Percentiles rank a stretch among this genome's conserved stretches.
phyloP scores from a whole-genome alignment of 1,140 invertebrate species.

The Spodoptera frugiperda region DNA sequence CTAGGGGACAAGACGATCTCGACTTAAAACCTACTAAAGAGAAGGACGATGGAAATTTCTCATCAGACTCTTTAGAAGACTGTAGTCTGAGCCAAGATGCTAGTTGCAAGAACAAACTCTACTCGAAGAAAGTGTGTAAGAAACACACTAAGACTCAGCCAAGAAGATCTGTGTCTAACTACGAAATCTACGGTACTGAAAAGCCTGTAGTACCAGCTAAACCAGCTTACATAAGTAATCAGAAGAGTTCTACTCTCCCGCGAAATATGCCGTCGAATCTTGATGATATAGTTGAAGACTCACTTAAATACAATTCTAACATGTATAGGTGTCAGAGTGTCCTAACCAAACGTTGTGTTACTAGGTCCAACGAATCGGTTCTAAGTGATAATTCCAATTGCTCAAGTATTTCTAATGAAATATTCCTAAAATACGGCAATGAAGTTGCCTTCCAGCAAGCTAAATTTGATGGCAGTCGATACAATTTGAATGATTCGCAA shows the following conservation, averaged over 20 bases:
- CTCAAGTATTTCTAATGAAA: conserved; percentile 85
- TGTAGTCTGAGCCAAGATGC: conserved; percentile 88
- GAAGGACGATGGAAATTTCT: conserved; percentile 90
- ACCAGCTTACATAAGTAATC: conserved; percentile 65
- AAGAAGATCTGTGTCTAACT: conserved; percentile 90
- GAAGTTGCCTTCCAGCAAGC: conserved; percentile 83
- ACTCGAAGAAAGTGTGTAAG: conserved; percentile 84
- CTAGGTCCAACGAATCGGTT: conserved; percentile 83
- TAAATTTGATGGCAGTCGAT: conserved; percentile 79
- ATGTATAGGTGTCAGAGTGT: conserved; percentile 83
- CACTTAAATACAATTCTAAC: conserved; percentile 70
- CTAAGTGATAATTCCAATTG: conserved; percentile 85
- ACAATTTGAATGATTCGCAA: conserved; percentile 82
- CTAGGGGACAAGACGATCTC: conserved; percentile 61
- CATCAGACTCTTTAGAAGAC: conserved; percentile 91
- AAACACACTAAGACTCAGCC: conserved; percentile 86
- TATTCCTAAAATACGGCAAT: conserved; percentile 84
- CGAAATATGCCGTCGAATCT: conserved; percentile 85
- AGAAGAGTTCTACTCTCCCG: conserved; percentile 84
- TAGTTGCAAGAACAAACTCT: conserved; percentile 84
- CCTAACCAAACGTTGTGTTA: conserved; percentile 82
- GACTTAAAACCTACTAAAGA: conserved; percentile 82
- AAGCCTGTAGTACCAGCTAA: conserved; percentile 76
- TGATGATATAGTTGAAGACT: conserved; percentile 78
- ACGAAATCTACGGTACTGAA: conserved; percentile 89